Base-by-base conservation (phyloP, 1,140 invertebrate species). In the Drosophila tropicalis region DNA sequence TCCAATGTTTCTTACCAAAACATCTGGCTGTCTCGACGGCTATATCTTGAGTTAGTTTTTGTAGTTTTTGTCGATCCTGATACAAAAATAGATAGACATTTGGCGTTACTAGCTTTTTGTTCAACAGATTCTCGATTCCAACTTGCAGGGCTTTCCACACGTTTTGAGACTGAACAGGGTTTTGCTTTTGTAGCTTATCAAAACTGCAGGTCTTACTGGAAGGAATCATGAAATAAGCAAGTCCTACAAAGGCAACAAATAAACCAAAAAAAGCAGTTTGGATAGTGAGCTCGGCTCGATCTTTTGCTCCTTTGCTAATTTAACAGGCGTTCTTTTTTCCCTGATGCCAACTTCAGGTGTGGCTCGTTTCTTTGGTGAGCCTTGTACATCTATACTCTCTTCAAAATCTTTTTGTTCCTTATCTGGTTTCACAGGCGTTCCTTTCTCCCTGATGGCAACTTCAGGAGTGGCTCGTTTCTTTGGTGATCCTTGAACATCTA, bases 81-180 rank as follows among this genome's bases (percentile, higher is more conserved):
- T 91, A 69, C 13, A 90, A 12, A 32, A 91, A 79, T 29, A 91
- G 55, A 56, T 76, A 91, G 0, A 91, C 71, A 61, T 70, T 81
- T 5, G 90, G 85, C 0, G 51, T 68, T 5, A 55, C 36, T 0
- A 10, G 58, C 9, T 25, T 34, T 19, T 85, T 80, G 63, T 91
- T 91, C 0, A 91, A 54, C 13, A 91, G 39, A 40, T 72, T 57
- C 61, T 91, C 82, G 44, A 90, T 75, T 1, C 77, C 89, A 1
- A 51, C 72, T 5, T 55, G 56, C 5, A 91, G 57, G n/a, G 70
- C 70, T 0, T 12, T 40, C 90, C 90, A 91, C 3, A 90, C 67
- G 1, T 64, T 44, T 0, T 39, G 4, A 1, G 70, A 47, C 39
- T 90, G 85, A 7, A 51, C 2, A 0, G 85, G 85, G 5, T 12